Conservation (phyloP, 2,888 invertebrate species). For the Cheilosia pagana region DNA sequence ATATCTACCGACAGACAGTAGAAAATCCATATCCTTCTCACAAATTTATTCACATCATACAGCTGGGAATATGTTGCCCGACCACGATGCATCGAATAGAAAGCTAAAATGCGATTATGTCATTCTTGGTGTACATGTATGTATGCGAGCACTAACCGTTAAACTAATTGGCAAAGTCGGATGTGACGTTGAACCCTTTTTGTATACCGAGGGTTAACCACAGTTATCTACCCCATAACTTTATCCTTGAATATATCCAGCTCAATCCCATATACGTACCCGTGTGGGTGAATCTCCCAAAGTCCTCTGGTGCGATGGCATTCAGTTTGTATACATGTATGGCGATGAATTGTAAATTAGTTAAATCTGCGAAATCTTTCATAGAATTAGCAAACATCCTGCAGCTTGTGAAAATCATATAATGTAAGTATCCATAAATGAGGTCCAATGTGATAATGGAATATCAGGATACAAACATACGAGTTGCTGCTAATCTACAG, state of each 20-base stretch:
- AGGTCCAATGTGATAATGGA: neutral
- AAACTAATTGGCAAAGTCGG: neutral
- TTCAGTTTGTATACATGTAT: neutral
- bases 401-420: neutral
- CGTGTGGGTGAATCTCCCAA: no score
- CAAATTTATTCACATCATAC: no score
- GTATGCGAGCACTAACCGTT: neutral
- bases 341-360: neutral
- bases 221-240: neutral
- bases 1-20: no score
- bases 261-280: neutral
- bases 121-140: no score
- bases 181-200: neutral
- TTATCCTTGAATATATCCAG: neutral
- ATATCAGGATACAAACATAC: neutral
- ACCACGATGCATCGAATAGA: no score
- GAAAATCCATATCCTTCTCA: no score
- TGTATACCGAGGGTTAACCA: neutral
- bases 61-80: no score
- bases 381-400: neutral
- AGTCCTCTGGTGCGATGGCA: no score
- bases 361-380: neutral
- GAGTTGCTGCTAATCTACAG: neutral
- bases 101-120: no score
- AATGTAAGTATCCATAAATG: no score